Base-by-base conservation (phyloP, 1,140 invertebrate species). In the Frieseomelitta varia region DNA sequence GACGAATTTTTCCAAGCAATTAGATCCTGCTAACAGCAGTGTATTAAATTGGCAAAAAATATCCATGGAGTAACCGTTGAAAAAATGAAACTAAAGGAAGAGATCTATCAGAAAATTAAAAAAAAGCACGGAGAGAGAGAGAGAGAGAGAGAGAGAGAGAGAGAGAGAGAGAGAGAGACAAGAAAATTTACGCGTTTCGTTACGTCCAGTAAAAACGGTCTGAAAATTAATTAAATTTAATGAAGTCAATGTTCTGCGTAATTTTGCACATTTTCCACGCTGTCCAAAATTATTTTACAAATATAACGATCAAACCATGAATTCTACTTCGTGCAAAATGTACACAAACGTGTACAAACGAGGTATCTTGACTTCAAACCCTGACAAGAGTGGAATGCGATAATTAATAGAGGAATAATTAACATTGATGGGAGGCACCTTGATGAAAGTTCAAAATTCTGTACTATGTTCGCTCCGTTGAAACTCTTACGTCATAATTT, bases 341-440 rank as follows among this genome's bases (percentile, higher is more conserved):
- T 19, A 1, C 15, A 14, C n/a, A 56, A 21, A 21, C 61, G 27
- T 15, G 17, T 17, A 17, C 15, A 19, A 27, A 65, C n/a, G n/a
- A n/a, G 6, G 14, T 15, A 47, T 47, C 39, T 47, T 10, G 39
- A 6, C 39, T 10, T 47, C 39, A 47, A 47, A 47, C n/a, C 12
- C 30, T 39, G 11, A 10, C 39, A 19, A 47, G 19, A 51, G 14
- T 39, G 39, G 19, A 30, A 47, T 17, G n/a, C 61, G 51, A 53
- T 79, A 69, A 80, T 80, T 58, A 27, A 56, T 71, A 12, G 53
- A 1, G 53, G 53, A 80, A 71, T 72, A 80, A 71, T 58, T 80
- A 30, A 80, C 58, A 71, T 58, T 14, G 27, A 19, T 8, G 47
- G 6, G 4, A 21, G 11, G 58, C 30, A 17, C 53, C 71, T 55